Evolutionary conservation across 2,888 invertebrate species (phyloP).

Genomic region (Lysandra bellargus): DNA sequence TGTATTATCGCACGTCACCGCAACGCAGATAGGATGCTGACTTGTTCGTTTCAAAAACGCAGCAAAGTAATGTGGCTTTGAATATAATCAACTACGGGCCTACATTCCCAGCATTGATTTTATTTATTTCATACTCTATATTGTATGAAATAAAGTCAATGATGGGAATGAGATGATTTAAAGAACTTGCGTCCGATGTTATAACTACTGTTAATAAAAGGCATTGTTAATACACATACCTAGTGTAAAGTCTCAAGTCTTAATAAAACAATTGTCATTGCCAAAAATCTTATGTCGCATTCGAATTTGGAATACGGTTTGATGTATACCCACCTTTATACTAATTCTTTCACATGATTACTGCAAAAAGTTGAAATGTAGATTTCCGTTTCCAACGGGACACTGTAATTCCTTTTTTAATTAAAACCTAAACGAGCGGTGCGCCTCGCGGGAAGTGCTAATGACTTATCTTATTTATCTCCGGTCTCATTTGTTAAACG

Average conservation of each 20-base stretch:
- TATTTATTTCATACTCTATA: no score
- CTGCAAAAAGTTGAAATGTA: not conserved
- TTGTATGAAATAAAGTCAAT: no score
- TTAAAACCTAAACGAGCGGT: conserved; percentile 26
- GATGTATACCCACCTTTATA: not conserved
- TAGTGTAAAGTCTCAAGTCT: not conserved
- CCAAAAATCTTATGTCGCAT: not conserved
- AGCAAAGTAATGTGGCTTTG: no score
- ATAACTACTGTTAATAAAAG: no score
- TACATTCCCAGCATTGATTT: no score
- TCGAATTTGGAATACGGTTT: not conserved
- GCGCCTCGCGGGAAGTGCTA: conserved; percentile 13
- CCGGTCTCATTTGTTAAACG: not conserved
- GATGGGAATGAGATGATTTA: no score
- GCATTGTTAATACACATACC: no score
- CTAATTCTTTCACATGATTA: not conserved
- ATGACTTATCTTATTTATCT: conserved; percentile 22
- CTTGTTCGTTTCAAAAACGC: no score
- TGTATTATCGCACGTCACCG: no score
- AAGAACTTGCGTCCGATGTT: no score
- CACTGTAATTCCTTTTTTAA: conserved; percentile 22
- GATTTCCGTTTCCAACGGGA: not conserved
- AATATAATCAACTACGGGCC: no score
- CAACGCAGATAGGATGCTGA: no score
- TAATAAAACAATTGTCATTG: not conserved